Evolutionary conservation across 1,140 invertebrate genomes (phyloP).

Genomic region (Trichonephila inaurata): DNA sequence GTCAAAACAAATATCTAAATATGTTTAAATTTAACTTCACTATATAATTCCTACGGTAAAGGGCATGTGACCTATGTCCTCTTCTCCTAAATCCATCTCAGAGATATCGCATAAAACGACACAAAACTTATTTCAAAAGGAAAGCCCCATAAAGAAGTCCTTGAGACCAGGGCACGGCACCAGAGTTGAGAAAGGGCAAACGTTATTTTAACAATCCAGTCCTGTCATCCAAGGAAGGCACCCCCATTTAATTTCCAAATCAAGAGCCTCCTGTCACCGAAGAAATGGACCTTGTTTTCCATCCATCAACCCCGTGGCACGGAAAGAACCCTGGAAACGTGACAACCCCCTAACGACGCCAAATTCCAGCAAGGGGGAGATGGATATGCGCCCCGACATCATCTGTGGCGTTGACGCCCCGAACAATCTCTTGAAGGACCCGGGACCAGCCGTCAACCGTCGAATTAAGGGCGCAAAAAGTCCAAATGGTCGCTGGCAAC

Average conservation of each 20-base stretch:
- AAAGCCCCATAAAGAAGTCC: not conserved
- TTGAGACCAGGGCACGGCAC: not conserved
- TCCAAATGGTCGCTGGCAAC: slow-evolving; percentile 65
- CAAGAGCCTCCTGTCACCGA: slow-evolving; percentile 47
- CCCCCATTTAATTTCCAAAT: slow-evolving; percentile 67
- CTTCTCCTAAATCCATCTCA: too few relatives aligned
- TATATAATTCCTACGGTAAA: too few relatives aligned
- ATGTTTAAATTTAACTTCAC: too few relatives aligned
- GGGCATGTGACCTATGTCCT: too few relatives aligned
- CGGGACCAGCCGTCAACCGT: not conserved
- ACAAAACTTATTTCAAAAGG: not conserved
- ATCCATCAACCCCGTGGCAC: slow-evolving; percentile 53
- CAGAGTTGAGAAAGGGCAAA: not conserved
- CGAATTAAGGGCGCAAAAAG: not conserved
- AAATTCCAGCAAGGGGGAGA: slow-evolving; percentile 43
- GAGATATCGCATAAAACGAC: not conserved
- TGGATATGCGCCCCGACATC: slow-evolving; percentile 35
- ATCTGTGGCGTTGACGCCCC: not conserved
- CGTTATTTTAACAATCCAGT: slow-evolving; percentile 42
- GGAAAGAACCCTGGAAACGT: slow-evolving; percentile 44
- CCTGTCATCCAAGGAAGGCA: not conserved
- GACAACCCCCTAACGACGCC: slow-evolving; percentile 71
- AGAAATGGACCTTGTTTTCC: slow-evolving; percentile 53
- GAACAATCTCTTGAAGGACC: slow-evolving; percentile 28
- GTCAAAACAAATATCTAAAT: too few relatives aligned